Percentiles rank a stretch among this genome's conserved stretches.
phyloP scores from a whole-genome alignment of 2,113 vertebrate genomes.

The Zosterops japonicus region DNA sequence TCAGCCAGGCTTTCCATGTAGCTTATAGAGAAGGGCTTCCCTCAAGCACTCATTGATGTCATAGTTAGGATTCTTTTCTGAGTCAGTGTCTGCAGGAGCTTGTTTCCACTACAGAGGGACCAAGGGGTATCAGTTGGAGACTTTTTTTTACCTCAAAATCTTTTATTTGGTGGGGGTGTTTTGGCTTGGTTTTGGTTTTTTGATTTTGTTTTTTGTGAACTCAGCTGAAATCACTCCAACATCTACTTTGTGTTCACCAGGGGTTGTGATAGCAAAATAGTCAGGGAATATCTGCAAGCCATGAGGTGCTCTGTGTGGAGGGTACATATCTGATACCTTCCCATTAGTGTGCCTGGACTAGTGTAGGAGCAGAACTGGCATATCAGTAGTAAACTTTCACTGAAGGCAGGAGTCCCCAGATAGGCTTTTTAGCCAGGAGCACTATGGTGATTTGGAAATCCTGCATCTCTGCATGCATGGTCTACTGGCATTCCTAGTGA shows the following conservation, averaged over 20 bases:
- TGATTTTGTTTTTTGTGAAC: neutral
- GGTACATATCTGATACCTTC: neutral
- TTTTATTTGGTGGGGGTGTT: neutral
- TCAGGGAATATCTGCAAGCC: fast-evolving
- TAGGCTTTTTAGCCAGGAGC: neutral
- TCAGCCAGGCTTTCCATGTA: neutral
- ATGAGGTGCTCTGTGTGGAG: neutral
- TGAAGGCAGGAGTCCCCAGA: neutral
- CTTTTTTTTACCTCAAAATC: neutral
- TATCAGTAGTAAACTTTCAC: neutral
- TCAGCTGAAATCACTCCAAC: neutral
- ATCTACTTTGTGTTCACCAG: fast-evolving
- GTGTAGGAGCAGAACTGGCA: neutral
- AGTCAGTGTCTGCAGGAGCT: neutral
- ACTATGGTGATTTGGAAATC: neutral
- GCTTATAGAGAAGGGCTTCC: neutral
- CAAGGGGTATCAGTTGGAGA: neutral
- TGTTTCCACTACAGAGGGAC: neutral
- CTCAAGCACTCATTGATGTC: neutral
- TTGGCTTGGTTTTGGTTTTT: neutral
- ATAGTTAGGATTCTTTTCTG: neutral
- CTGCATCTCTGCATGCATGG: fast-evolving
- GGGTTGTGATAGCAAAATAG: neutral
- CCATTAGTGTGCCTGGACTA: neutral
- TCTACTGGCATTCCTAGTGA: neutral